phyloP scores from a whole-genome alignment of 2,113 vertebrate species.

The Bagarius yarrelli region DNA sequence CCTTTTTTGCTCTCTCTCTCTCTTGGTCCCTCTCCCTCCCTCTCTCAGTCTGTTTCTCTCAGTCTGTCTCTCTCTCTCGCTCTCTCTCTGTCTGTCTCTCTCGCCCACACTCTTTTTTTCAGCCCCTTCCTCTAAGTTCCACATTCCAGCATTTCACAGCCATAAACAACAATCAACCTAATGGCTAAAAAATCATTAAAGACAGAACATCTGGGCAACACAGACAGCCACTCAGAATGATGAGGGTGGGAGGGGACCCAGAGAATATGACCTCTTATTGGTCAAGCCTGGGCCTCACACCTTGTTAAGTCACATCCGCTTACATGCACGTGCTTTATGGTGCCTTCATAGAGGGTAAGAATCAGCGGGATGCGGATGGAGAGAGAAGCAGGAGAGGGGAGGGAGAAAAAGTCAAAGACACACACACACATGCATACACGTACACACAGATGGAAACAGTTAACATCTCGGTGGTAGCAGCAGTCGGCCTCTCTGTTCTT shows the following conservation, averaged over 20 bases:
- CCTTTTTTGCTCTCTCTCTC: too few relatives aligned
- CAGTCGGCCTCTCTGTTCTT: slow-evolving; percentile 64
- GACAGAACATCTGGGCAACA: slow-evolving; percentile 69
- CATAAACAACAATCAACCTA: slow-evolving; percentile 80
- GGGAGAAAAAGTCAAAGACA: slow-evolving; percentile 48
- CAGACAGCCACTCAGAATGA: slow-evolving; percentile 60
- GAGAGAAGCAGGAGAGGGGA: slow-evolving; percentile 51
- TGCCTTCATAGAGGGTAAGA: slow-evolving; percentile 70
- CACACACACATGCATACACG: slow-evolving; percentile 65
- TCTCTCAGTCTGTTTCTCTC: too few relatives aligned
- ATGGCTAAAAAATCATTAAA: slow-evolving; percentile 75
- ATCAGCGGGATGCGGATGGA: slow-evolving; percentile 67
- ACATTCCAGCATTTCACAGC: slow-evolving; percentile 77
- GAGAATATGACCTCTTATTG: slow-evolving; percentile 56
- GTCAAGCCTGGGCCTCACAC: slow-evolving; percentile 59
- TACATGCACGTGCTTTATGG: slow-evolving; percentile 67
- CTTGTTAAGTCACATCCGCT: slow-evolving; percentile 64
- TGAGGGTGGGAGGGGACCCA: slow-evolving; percentile 28
- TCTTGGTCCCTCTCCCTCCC: too few relatives aligned
- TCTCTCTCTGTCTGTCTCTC: background rate
- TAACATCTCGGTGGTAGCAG: slow-evolving; percentile 69
- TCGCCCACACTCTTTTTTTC: slow-evolving; percentile 39
- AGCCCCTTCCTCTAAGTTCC: slow-evolving; percentile 34
- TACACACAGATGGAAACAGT: slow-evolving; percentile 75
- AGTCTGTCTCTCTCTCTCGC: too few relatives aligned